A percentile compares a stretch with the other conserved stretches of the same genome.
phyloP scores from a whole-genome alignment of 2,113 vertebrate genomes.

The Diadophis punctatus region DNA sequence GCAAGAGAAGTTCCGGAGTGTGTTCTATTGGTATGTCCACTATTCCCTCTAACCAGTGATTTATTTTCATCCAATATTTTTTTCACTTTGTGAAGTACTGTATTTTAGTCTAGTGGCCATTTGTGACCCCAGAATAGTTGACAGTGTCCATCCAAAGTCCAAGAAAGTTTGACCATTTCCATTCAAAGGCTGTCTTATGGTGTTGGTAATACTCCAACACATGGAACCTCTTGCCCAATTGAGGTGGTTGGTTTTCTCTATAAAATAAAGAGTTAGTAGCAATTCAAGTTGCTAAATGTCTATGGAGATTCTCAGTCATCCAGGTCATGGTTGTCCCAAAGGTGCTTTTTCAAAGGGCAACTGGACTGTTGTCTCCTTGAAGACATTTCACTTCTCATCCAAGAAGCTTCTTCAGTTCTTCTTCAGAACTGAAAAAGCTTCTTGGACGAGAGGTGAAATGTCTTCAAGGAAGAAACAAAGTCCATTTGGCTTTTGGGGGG shows the following conservation, averaged over 20 bases:
- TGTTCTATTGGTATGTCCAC: too few relatives aligned
- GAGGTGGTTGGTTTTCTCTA: not conserved
- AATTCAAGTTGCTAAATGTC: not conserved
- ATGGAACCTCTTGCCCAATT: not conserved
- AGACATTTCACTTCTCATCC: not conserved
- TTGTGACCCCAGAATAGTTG: not conserved
- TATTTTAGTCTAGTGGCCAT: not conserved
- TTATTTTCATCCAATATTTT: too few relatives aligned
- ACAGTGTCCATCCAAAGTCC: not conserved
- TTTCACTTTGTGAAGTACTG: slow-evolving; percentile 65
- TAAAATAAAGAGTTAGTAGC: not conserved
- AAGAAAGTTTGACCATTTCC: not conserved
- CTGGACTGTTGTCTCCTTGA: not conserved
- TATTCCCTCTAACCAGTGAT: too few relatives aligned
- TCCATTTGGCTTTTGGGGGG: not conserved
- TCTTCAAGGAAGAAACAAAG: not conserved
- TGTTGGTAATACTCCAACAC: too few relatives aligned
- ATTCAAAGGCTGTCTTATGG: not conserved
- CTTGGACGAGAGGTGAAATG: not conserved
- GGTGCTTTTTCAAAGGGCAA: not conserved
- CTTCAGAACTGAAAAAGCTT: not conserved
- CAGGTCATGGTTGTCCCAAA: not conserved
- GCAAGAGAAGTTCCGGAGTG: too few relatives aligned
- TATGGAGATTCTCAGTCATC: too few relatives aligned
- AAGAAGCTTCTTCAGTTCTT: not conserved